These are phyloP conservation scores for Disparrhopalites patrizii DNA, from an alignment of 2,888 invertebrate genomes.

Conservation along the genomic window DNA sequence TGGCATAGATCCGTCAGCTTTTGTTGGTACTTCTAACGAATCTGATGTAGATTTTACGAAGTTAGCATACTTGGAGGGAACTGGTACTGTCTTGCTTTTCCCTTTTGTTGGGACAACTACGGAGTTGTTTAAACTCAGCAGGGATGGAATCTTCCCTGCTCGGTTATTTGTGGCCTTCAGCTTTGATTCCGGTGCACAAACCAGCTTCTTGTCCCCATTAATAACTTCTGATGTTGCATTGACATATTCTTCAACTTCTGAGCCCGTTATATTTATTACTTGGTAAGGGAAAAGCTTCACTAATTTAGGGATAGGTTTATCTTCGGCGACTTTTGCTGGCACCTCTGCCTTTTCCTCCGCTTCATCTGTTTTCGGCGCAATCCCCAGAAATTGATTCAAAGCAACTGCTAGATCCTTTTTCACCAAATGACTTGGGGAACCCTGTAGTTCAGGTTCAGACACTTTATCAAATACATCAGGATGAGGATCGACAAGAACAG, in stretches of 20 bases:
- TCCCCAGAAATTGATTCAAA: constrained; percentile 18
- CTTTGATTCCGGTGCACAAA: too few species aligned
- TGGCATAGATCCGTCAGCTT: too few species aligned
- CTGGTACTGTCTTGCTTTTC: too few species aligned
- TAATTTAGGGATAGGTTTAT: constrained; percentile 33
- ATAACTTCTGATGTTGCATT: not conserved
- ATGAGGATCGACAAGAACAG: constrained; percentile 42
- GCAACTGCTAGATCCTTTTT: constrained; percentile 16
- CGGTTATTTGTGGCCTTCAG: too few species aligned
- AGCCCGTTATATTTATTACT: constrained; percentile 37
- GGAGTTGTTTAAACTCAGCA: not conserved
- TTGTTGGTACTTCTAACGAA: too few species aligned
- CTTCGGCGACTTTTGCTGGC: not conserved
- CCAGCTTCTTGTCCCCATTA: too few species aligned
- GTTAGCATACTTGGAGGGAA: not conserved
- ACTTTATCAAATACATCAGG: constrained; percentile 42
- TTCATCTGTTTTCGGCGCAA: too few species aligned
- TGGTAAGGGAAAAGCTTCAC: constrained; percentile 45
- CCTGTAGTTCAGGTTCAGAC: not conserved
- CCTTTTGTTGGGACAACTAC: not conserved
- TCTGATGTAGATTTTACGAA: not conserved
- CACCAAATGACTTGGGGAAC: not conserved
- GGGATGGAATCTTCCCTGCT: not conserved
- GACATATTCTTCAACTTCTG: constrained; percentile 12
- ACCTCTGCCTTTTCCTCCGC: not conserved